A percentile compares a stretch with the other conserved stretches of the same genome.
Evolutionary conservation across 2,888 invertebrate genomes (phyloP).

Genomic region (Andrena flavipes): DNA sequence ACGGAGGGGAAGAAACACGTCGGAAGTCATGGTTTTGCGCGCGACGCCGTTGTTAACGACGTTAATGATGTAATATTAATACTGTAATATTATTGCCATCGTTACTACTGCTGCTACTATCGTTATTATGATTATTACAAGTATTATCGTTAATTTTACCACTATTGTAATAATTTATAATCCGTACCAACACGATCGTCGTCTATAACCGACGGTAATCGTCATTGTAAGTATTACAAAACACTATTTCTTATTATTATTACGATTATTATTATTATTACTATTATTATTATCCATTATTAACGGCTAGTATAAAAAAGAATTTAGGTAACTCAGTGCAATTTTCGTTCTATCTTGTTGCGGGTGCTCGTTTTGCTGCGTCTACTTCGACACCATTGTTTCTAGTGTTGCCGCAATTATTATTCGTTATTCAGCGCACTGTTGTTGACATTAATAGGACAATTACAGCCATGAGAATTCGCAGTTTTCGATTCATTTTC

Average conservation of each 20-base stretch:
- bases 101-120: slow-evolving; percentile 74
- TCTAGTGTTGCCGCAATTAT: slow-evolving; percentile 33
- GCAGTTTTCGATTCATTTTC: slow-evolving; percentile 15
- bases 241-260: slow-evolving; percentile 14
- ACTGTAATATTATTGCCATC: slow-evolving; percentile 75
- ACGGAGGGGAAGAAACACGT: slow-evolving; percentile 41
- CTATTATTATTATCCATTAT: slow-evolving; percentile 57
- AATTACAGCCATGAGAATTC: slow-evolving; percentile 57
- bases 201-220: slow-evolving; percentile 53
- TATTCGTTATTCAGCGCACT: slow-evolving; percentile 54
- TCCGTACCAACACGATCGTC: slow-evolving; percentile 68
- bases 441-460: slow-evolving; percentile 56
- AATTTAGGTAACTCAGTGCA: slow-evolving; percentile 39
- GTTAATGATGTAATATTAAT: slow-evolving; percentile 72
- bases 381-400: slow-evolving; percentile 49
- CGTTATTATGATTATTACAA: slow-evolving; percentile 77
- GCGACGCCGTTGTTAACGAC: slow-evolving; percentile 74
- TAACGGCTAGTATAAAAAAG: slow-evolving; percentile 37
- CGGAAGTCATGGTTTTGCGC: slow-evolving; percentile 70
- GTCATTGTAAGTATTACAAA: slow-evolving; percentile 70
- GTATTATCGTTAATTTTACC: slow-evolving; percentile 78
- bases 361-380: slow-evolving; percentile 38
- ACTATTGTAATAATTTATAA: slow-evolving; percentile 77
- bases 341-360: slow-evolving; percentile 13
- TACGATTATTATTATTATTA: slow-evolving; percentile 51